Conservation (phyloP, 2,113 vertebrate genomes). For the Dromaius novaehollandiae region DNA sequence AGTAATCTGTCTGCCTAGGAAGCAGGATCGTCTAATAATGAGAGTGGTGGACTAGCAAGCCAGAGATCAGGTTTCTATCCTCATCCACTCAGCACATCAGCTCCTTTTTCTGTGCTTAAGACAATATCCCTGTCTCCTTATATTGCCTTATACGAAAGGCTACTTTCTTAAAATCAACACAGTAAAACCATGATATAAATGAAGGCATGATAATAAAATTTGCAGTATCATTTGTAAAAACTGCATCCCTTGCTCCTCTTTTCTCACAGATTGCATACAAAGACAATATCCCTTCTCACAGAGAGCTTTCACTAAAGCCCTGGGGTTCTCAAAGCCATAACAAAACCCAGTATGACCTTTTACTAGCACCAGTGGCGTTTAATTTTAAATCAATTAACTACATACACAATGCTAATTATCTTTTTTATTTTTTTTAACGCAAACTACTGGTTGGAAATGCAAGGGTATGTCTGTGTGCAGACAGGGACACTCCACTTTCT, state of each 20-base stretch:
- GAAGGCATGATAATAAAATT: background rate
- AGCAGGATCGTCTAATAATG: constrained; percentile 19
- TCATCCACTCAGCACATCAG: background rate
- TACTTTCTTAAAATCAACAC: background rate
- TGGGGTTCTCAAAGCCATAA: background rate
- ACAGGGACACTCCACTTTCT: background rate
- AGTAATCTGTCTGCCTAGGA: constrained; percentile 59
- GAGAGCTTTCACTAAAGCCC: background rate
- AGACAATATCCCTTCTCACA: background rate
- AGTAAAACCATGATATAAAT: background rate
- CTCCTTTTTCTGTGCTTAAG: background rate
- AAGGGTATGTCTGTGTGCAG: background rate
- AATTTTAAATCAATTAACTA: constrained; percentile 49
- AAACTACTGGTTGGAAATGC: background rate
- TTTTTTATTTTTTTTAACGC: background rate
- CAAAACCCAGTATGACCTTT: constrained; percentile 4
- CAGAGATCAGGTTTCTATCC: background rate
- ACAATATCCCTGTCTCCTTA: fast-evolving
- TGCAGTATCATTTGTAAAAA: background rate
- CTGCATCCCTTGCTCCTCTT: background rate
- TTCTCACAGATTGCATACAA: background rate
- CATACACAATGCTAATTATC: constrained; percentile 19
- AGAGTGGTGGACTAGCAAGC: constrained; percentile 9
- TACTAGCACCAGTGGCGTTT: constrained; percentile 7
- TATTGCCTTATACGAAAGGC: background rate